A percentile compares a stretch with the other conserved stretches of the same genome.
These are phyloP conservation scores for Eleutherodactylus coqui DNA, from an alignment of 2,797 vertebrate genomes.

Conservation along the genomic window DNA sequence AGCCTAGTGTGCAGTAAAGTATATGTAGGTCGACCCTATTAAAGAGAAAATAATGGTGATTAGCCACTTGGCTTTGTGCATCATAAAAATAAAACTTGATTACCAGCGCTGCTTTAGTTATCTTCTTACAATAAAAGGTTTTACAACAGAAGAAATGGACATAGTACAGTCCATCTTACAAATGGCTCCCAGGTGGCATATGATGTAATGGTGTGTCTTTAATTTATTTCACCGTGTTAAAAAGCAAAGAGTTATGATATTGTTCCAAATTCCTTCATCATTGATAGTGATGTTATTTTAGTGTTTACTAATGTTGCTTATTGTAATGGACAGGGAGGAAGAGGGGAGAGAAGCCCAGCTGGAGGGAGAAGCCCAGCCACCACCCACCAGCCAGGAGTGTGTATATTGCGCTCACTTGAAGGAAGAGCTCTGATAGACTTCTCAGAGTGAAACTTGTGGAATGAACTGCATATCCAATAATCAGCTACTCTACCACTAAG, in stretches of 20 bases:
- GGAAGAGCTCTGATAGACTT: too few relatives aligned
- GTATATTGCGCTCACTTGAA: too few relatives aligned
- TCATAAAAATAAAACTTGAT: neutral
- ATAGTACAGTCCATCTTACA: neutral
- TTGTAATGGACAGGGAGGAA: neutral
- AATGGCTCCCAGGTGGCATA: neutral
- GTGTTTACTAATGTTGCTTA: too few relatives aligned
- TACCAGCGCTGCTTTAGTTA: neutral
- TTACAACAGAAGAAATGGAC: neutral
- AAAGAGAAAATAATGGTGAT: slow-evolving; percentile 36
- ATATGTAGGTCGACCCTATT: slow-evolving; percentile 47
- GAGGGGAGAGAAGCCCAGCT: too few relatives aligned
- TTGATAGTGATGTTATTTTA: too few relatives aligned
- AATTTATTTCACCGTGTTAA: neutral
- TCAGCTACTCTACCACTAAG: too few relatives aligned
- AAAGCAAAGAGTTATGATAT: neutral
- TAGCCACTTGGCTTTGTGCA: neutral
- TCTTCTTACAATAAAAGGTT: neutral
- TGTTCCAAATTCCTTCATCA: neutral
- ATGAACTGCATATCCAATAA: too few relatives aligned
- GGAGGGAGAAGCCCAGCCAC: too few relatives aligned
- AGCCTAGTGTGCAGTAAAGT: slow-evolving; percentile 49
- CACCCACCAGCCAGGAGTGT: too few relatives aligned
- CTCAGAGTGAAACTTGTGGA: too few relatives aligned
- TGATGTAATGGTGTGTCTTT: neutral